Conservation (phyloP, 1,140 invertebrate genomes). For the Drosophila chauvacae region DNA sequence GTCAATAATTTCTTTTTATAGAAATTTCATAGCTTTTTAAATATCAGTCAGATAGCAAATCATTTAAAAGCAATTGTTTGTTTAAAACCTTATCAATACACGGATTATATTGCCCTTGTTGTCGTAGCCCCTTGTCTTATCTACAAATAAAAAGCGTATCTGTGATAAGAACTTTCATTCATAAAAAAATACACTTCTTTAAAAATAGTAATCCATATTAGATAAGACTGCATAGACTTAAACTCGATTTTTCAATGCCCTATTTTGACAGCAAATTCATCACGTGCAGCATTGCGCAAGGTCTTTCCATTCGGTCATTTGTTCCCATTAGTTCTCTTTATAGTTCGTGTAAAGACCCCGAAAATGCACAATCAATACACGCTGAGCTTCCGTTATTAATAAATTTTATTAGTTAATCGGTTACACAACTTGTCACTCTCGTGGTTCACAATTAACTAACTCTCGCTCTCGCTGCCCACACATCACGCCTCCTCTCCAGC, state of each 20-base stretch:
- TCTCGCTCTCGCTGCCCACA: too few species aligned
- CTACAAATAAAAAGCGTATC: not conserved
- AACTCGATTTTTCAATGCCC: not conserved
- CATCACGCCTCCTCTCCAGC: too few species aligned
- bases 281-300: slow-evolving; percentile 28
- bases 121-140: not conserved
- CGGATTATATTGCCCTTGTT: not conserved
- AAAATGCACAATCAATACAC: too few species aligned
- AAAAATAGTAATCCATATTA: not conserved
- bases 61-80: too few species aligned
- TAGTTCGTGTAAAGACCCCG: too few species aligned
- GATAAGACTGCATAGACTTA: not conserved
- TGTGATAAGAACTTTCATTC: slow-evolving; percentile 22
- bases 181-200: not conserved
- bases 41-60: not conserved
- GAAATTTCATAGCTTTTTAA: not conserved
- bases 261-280: slow-evolving; percentile 26
- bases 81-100: not conserved
- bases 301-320: too few species aligned
- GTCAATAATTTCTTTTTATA: not conserved
- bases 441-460: too few species aligned
- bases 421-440: too few species aligned
- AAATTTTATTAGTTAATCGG: too few species aligned
- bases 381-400: too few species aligned
- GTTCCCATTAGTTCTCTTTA: too few species aligned